phyloP scores from a whole-genome alignment of 2,113 vertebrate genomes.

The Serilophus lunatus region DNA sequence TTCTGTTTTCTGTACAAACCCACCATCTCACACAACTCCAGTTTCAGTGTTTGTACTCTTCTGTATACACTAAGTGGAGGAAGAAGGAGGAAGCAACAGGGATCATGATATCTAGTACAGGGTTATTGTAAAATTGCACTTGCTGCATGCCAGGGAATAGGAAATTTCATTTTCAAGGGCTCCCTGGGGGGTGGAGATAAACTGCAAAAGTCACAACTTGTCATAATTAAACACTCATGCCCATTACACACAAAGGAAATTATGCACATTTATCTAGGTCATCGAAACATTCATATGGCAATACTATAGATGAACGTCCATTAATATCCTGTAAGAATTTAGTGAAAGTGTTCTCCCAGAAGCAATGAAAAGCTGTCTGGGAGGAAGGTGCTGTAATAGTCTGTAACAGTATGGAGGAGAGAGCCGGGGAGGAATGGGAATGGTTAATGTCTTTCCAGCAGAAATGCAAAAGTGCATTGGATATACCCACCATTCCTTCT shows the following conservation, averaged over 20 bases:
- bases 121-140: conserved; percentile 40
- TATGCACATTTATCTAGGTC: conserved; percentile 63
- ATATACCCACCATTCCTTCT: not conserved
- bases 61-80: not conserved
- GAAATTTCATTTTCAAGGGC: conserved; percentile 66
- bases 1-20: conserved; percentile 19
- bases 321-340: conserved; percentile 54
- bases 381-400: conserved; percentile 1
- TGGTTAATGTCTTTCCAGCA: not conserved
- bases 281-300: conserved; percentile 43
- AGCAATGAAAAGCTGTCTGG: not conserved
- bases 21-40: not conserved
- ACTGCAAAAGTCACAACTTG: conserved; percentile 68
- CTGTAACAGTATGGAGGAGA: not conserved
- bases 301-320: conserved; percentile 29
- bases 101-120: conserved; percentile 44
- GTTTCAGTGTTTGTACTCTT: not conserved
- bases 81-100: conserved; percentile 19
- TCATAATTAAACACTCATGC: conserved; percentile 70
- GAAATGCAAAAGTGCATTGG: not conserved
- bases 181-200: conserved; percentile 48
- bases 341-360: conserved; percentile 43
- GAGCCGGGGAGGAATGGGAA: not conserved
- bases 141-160: conserved; percentile 41
- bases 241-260: conserved; percentile 66